These are phyloP conservation scores for Australoheros facetus DNA, from an alignment of 2,797 vertebrate genomes.

Conservation along the genomic window DNA sequence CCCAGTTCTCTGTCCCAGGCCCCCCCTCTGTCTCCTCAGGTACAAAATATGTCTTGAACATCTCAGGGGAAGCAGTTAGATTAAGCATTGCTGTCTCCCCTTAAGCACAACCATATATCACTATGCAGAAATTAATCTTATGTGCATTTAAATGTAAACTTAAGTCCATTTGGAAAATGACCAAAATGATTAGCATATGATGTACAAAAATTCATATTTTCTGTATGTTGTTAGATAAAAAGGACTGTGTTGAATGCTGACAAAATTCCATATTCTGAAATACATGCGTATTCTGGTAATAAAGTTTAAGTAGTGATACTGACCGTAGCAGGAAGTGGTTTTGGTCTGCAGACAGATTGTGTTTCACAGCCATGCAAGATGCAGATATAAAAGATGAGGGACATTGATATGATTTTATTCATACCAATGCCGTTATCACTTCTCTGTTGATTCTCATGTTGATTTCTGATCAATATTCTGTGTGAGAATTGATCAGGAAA, in stretches of 20 bases:
- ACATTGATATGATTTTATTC: background rate
- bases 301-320: constrained; percentile 6
- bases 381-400: background rate
- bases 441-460: background rate
- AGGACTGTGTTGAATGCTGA: background rate
- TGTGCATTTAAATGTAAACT: constrained; percentile 53
- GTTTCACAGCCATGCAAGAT: background rate
- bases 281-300: constrained; percentile 2
- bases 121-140: constrained; percentile 36
- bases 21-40: constrained; percentile 36
- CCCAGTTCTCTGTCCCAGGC: constrained; percentile 33
- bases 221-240: constrained; percentile 2
- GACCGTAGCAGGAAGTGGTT: too few relatives aligned
- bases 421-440: background rate
- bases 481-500: background rate
- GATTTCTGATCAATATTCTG: background rate
- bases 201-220: constrained; percentile 5
- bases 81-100: constrained; percentile 34
- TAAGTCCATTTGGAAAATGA: constrained; percentile 34
- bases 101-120: constrained; percentile 45
- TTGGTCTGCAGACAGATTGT: background rate
- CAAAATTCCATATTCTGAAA: constrained; percentile 4
- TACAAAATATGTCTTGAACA: constrained; percentile 48
- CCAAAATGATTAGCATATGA: constrained; percentile 36
- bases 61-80: constrained; percentile 64